Evolutionary conservation across 2,888 invertebrate genomes (phyloP).

Genomic region (Netelia melanura): DNA sequence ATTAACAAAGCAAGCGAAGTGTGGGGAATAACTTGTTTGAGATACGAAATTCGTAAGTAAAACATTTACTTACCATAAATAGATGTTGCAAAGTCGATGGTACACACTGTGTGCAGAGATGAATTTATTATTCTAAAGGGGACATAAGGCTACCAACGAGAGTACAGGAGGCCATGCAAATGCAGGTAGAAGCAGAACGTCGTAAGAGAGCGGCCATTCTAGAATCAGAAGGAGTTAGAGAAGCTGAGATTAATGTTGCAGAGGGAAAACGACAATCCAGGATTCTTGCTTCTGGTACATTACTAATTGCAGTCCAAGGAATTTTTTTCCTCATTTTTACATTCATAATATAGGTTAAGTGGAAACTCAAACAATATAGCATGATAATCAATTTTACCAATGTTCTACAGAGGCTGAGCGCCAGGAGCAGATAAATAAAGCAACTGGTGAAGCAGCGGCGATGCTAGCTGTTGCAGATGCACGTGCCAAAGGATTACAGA

Average conservation of each 20-base stretch:
- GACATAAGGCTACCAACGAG: conserved; percentile 95
- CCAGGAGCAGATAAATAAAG: conserved; percentile 97
- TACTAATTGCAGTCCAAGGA: background rate
- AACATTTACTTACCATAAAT: conserved; percentile 18
- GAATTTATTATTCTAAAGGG: conserved; percentile 84
- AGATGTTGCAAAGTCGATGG: background rate
- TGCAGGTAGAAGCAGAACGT: conserved; percentile 99
- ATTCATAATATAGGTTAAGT: background rate
- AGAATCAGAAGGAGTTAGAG: conserved; percentile 97
- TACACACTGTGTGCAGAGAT: too few relatives aligned
- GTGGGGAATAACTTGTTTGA: conserved; percentile 98
- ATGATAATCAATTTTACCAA: background rate
- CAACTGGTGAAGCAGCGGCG: conserved; percentile 96
- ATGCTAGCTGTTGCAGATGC: conserved; percentile 96
- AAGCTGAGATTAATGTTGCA: conserved; percentile 98
- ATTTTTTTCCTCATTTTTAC: background rate
- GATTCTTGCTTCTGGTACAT: conserved; percentile 94
- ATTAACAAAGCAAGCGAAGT: conserved; percentile 99
- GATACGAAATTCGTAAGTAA: conserved; percentile 95
- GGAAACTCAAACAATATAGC: background rate
- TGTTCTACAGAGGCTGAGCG: conserved; percentile 93
- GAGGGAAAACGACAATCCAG: conserved; percentile 97
- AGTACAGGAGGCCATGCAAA: conserved; percentile 99
- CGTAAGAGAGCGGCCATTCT: conserved; percentile 98
- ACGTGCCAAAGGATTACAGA: conserved; percentile 92